Conservation (phyloP, 2,113 vertebrate genomes). For the Sula dactylatra region DNA sequence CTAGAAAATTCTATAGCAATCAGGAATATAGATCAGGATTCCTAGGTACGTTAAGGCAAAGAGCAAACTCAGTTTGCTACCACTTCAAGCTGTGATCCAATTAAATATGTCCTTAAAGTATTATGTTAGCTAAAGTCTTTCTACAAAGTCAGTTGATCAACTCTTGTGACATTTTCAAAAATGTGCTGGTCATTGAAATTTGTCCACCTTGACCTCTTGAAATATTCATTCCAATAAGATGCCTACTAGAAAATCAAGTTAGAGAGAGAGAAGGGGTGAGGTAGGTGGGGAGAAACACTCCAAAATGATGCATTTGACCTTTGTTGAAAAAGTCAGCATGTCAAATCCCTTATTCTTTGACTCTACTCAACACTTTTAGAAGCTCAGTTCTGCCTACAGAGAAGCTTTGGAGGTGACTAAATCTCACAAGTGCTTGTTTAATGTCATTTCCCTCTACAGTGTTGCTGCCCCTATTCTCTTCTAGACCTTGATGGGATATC, state of each 20-base stretch:
- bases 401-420: not conserved
- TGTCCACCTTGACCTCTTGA: not conserved
- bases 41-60: slow-evolving; percentile 76
- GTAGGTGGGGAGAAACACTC: not conserved
- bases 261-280: not conserved
- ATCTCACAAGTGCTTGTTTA: not conserved
- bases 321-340: slow-evolving; percentile 26
- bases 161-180: not conserved
- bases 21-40: slow-evolving; percentile 83
- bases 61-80: slow-evolving; percentile 74
- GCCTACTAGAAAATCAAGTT: not conserved
- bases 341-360: slow-evolving; percentile 26
- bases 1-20: slow-evolving; percentile 86
- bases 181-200: not conserved
- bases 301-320: slow-evolving; percentile 32
- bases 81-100: slow-evolving; percentile 77
- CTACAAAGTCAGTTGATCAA: slow-evolving; percentile 49
- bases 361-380: slow-evolving; percentile 25
- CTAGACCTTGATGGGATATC: not conserved
- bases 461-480: not conserved
- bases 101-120: slow-evolving; percentile 74
- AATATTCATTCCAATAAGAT: slow-evolving; percentile 5
- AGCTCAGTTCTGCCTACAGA: not conserved
- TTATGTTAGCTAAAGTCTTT: slow-evolving; percentile 64
- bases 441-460: not conserved